These are phyloP conservation scores for Erannis defoliaria DNA, from an alignment of 2,888 invertebrate genomes.

Conservation along the genomic window DNA sequence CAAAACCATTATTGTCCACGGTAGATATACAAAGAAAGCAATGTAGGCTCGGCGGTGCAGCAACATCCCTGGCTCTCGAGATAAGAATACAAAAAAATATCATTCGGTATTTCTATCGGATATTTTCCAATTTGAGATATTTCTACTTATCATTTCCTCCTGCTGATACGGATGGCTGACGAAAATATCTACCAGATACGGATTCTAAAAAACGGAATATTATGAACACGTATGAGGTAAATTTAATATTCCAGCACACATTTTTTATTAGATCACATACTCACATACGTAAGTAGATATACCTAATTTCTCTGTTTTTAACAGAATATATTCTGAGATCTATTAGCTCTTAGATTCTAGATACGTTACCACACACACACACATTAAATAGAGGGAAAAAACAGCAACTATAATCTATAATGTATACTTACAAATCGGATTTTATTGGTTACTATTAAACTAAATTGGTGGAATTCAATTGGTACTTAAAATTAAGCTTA, in stretches of 20 bases:
- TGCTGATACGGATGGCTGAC: slow-evolving; percentile 31
- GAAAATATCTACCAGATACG: slow-evolving; percentile 24
- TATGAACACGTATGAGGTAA: slow-evolving; percentile 8
- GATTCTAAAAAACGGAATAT: slow-evolving; percentile 20
- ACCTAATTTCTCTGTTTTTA: no score
- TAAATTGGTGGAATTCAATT: no score
- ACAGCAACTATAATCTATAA: no score
- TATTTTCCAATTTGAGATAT: slow-evolving; percentile 64
- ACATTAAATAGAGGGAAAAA: no score
- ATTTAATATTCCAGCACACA: slow-evolving; percentile 18
- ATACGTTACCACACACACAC: no score
- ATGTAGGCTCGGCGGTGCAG: slow-evolving; percentile 60
- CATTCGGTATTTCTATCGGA: slow-evolving; percentile 58
- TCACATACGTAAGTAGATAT: neutral
- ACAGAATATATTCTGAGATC: no score
- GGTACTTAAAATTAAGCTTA: no score
- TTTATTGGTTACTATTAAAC: no score
- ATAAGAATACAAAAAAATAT: slow-evolving; percentile 53
- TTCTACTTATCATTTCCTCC: slow-evolving; percentile 57
- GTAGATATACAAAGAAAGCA: slow-evolving; percentile 56
- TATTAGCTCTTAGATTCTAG: no score
- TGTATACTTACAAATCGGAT: no score
- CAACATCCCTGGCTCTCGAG: slow-evolving; percentile 53
- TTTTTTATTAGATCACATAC: slow-evolving; percentile 8
- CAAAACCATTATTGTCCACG: slow-evolving; percentile 59